phyloP scores from a whole-genome alignment of 1,140 invertebrate genomes.

The Drosophila nebulosa region DNA sequence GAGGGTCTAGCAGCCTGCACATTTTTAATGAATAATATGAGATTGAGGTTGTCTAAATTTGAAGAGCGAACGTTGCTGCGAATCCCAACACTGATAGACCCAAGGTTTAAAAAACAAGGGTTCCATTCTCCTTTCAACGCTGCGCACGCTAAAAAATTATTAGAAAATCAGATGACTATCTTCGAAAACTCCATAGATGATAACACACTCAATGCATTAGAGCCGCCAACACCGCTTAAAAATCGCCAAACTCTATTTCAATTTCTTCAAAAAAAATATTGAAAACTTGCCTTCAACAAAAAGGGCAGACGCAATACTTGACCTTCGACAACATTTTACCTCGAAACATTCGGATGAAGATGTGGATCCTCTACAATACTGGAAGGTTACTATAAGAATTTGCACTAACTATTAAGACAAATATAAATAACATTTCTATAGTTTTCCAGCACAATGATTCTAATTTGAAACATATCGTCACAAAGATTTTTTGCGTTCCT shows the following conservation, averaged over 20 bases:
- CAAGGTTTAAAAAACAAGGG: neutral
- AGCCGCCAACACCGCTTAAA: neutral
- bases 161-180: too few relatives aligned
- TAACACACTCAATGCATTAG: too few relatives aligned
- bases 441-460: neutral
- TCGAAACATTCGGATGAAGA: neutral
- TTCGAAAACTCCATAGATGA: too few relatives aligned
- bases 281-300: neutral
- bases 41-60: conserved; percentile 6
- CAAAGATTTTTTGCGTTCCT: neutral
- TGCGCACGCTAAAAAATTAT: too few relatives aligned
- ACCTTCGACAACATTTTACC: neutral
- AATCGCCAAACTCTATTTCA: neutral
- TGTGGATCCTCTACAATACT: conserved; percentile 6
- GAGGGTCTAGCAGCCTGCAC: neutral
- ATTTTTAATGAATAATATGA: neutral
- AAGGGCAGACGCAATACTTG: neutral
- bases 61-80: conserved; percentile 7
- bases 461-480: neutral
- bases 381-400: conserved; percentile 5
- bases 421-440: conserved; percentile 11
- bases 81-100: conserved; percentile 3
- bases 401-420: conserved; percentile 4
- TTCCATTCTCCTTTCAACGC: too few relatives aligned
- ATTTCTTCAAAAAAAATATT: neutral